Percentiles rank a stretch among this genome's conserved stretches.
Evolutionary conservation across 2,113 vertebrate genomes (phyloP).

Genomic region (Mixornis gularis): DNA sequence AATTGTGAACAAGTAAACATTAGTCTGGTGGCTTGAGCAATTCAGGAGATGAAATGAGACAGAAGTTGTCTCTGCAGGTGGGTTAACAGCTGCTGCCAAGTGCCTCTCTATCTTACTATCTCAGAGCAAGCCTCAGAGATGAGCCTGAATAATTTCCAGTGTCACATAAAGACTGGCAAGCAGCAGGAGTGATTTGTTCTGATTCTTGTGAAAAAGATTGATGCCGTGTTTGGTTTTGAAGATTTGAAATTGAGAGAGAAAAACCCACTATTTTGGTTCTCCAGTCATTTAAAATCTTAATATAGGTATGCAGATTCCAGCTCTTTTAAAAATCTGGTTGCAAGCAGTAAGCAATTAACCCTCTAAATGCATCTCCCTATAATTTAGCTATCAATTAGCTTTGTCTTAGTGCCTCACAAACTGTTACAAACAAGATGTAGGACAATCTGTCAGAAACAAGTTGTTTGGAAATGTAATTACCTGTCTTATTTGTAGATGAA

Average conservation of each 20-base stretch:
- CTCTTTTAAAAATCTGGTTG: not conserved
- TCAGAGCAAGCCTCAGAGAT: slow-evolving; percentile 21
- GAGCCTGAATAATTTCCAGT: slow-evolving; percentile 44
- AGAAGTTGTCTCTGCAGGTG: slow-evolving; percentile 72
- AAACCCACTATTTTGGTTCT: not conserved
- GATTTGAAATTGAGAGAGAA: not conserved
- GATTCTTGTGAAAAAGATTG: not conserved
- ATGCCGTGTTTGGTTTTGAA: slow-evolving; percentile 14
- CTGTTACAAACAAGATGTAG: slow-evolving; percentile 37
- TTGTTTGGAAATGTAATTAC: not conserved
- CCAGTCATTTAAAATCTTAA: slow-evolving; percentile 1
- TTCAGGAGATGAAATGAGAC: slow-evolving; percentile 71
- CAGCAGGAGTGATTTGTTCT: slow-evolving; percentile 35
- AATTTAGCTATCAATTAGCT: slow-evolving; percentile 64
- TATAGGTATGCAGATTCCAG: not conserved
- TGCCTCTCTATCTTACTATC: slow-evolving; percentile 33
- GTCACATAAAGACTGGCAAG: slow-evolving; percentile 25
- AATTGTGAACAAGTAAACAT: slow-evolving; percentile 71
- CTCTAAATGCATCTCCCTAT: slow-evolving; percentile 43
- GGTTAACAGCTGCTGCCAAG: slow-evolving; percentile 71
- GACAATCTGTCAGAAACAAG: not conserved
- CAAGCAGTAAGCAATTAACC: slow-evolving; percentile 42
- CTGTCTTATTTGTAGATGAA: not conserved
- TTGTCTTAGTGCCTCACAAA: slow-evolving; percentile 22
- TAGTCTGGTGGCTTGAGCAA: slow-evolving; percentile 61